Percentiles rank a stretch among this genome's conserved stretches.
Evolutionary conservation across 2,888 invertebrate species (phyloP).

Genomic region (Folsomia manolachei): DNA sequence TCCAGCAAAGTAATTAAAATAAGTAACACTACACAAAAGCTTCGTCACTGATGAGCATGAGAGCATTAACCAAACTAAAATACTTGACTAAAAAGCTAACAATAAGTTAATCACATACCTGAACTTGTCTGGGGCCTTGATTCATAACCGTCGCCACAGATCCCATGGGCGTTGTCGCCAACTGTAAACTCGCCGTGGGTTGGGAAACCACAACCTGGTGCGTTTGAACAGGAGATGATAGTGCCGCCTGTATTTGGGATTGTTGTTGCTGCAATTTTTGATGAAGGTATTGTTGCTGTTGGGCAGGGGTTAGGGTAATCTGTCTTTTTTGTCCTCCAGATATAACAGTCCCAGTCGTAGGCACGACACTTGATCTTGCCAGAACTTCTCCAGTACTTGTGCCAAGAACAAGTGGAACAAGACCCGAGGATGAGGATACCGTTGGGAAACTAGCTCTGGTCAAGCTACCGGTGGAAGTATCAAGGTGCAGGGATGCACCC

Average conservation of each 20-base stretch:
- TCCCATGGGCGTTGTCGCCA: constrained; percentile 21
- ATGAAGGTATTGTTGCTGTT: constrained; percentile 20
- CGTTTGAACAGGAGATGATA: constrained; percentile 4
- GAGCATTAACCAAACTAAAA: no score
- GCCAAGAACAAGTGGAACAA: constrained; percentile 20
- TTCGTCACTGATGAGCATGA: no score
- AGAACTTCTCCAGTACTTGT: not conserved
- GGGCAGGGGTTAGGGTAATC: not conserved
- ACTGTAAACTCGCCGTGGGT: constrained; percentile 20
- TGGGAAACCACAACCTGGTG: constrained; percentile 20
- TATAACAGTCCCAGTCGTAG: constrained; percentile 1
- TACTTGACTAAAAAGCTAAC: no score
- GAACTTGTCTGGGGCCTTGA: constrained; percentile 24
- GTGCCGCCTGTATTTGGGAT: constrained; percentile 13
- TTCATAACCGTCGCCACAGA: constrained; percentile 28
- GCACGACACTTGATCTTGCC: not conserved
- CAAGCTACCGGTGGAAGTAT: not conserved
- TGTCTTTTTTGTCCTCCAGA: constrained; percentile 14
- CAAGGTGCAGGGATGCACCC: no score
- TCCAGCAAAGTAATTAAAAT: not conserved
- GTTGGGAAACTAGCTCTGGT: constrained; percentile 15
- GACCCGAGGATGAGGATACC: not conserved
- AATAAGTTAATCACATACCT: constrained; percentile 13
- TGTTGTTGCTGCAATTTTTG: constrained; percentile 25
- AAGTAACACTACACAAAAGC: not conserved